Conservation (phyloP, 2,797 vertebrate genomes). For the Gadopsis bispinosus region DNA sequence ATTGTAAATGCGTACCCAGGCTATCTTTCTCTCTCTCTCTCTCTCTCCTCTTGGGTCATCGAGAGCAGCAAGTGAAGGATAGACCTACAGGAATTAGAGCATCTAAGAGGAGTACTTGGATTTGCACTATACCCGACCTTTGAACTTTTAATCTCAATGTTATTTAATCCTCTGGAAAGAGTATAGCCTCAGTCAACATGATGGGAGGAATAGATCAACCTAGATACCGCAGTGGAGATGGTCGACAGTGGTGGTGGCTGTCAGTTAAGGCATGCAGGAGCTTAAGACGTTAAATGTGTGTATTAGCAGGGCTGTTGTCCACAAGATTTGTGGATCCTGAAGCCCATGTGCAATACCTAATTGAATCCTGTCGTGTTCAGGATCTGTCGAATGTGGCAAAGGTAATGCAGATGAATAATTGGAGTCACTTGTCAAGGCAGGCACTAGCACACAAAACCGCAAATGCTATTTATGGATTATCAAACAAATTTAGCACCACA, state of each 20-base stretch:
- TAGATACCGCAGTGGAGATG: slow-evolving; percentile 34
- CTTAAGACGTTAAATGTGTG: slow-evolving; percentile 37
- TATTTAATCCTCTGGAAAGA: slow-evolving; percentile 73
- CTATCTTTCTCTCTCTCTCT: background rate
- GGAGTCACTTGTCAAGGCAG: slow-evolving; percentile 21
- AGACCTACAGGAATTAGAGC: slow-evolving; percentile 58
- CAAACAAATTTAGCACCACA: slow-evolving; percentile 16
- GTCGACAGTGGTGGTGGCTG: slow-evolving; percentile 3
- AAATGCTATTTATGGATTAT: slow-evolving; percentile 27
- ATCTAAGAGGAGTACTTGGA: slow-evolving; percentile 56
- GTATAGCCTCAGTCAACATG: slow-evolving; percentile 50
- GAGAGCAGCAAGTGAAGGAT: slow-evolving; percentile 41
- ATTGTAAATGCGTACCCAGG: slow-evolving; percentile 16
- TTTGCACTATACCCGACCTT: slow-evolving; percentile 71
- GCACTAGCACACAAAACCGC: slow-evolving; percentile 30
- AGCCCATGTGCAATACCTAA: background rate
- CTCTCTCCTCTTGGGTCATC: slow-evolving; percentile 27
- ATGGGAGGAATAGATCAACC: slow-evolving; percentile 48
- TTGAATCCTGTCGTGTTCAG: slow-evolving; percentile 11
- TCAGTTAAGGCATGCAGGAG: slow-evolving; percentile 15
- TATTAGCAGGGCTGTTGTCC: slow-evolving; percentile 1
- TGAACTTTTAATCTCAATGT: slow-evolving; percentile 72
- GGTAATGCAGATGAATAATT: slow-evolving; percentile 16
- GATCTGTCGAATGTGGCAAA: slow-evolving; percentile 22
- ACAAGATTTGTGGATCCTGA: slow-evolving; percentile 18